Evolutionary conservation across 2,113 vertebrate species (phyloP).

Genomic region (Plotosus lineatus): DNA sequence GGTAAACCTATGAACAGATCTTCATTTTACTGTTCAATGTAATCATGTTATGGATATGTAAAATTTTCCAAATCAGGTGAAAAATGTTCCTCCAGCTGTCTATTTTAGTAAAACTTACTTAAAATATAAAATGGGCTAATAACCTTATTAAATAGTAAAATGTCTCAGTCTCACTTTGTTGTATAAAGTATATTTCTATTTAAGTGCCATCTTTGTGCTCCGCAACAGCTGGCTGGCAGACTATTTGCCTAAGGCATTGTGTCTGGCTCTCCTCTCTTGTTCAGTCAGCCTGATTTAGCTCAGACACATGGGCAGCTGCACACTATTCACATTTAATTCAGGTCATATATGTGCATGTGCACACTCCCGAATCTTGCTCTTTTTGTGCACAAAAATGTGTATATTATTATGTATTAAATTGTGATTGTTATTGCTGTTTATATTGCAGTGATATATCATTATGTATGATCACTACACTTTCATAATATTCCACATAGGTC

Average conservation of each 20-base stretch:
- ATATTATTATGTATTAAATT: no score
- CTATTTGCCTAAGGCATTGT: slow-evolving; percentile 28
- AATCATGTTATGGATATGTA: no score
- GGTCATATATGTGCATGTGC: neutral
- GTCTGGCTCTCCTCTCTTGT: slow-evolving; percentile 36
- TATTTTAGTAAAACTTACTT: no score
- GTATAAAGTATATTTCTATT: neutral
- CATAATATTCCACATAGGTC: neutral
- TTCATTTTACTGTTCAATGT: no score
- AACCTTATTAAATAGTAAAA: no score
- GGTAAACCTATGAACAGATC: no score
- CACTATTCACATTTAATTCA: slow-evolving; percentile 3
- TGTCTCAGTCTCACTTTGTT: no score
- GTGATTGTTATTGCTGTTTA: no score
- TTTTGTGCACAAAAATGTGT: neutral
- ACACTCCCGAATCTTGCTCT: neutral
- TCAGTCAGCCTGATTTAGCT: slow-evolving; percentile 40
- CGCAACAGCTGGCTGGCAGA: slow-evolving; percentile 29
- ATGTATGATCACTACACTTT: neutral
- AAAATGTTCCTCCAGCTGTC: no score
- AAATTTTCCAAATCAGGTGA: no score
- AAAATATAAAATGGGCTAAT: no score
- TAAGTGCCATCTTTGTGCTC: neutral
- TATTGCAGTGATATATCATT: neutral
- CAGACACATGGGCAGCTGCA: slow-evolving; percentile 33